Base-by-base conservation (phyloP, 2,888 invertebrate genomes). In the Drosophila birchii region DNA sequence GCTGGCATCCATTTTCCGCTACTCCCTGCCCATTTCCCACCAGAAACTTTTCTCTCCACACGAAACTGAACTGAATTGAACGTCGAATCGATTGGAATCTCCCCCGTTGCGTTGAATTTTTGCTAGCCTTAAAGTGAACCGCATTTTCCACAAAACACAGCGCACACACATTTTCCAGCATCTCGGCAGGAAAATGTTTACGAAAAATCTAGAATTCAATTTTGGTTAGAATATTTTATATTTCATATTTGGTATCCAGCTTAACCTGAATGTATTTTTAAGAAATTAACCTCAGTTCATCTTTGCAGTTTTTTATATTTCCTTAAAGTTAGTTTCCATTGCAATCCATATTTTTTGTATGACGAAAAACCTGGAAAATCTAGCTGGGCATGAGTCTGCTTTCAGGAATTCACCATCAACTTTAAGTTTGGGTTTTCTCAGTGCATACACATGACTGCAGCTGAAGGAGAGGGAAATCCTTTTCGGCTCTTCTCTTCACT, bases 61-160 rank as follows among this genome's bases (percentile, higher is more conserved):
- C 47, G 20, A 64, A 64, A 29, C 16, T 23, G 32, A 64, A 29
- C 16, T 23, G 32, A 64, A 36, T 64, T 49, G 49, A 49, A 63
- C 34, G 34, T 18, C 9, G 64, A 36, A 66, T 51, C 64, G 64
- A 66, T 66, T 36, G 66, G 26, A 44, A 29, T 16, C 43, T 51
- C 43, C 9, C 66, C 43, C 20, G 64, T 51, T 66, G 64, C 20
- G 64, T 44, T 61, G 16, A 61, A 26, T 60, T 64, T 63, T 51
- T 29, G 12, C 41, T 20, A n/a, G 39, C 61, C 62, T 62, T 61
- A 36, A 62, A 62, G 60, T 12, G 6, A 20, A 36, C 23, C 29
- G 44, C 44, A 45, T 26, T 45, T 45, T 45, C 23, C 23, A 62
- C 18, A 41, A n/a, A 38, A 16, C 38, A 16, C 38, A 38, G n/a